Evolutionary conservation across 2,797 vertebrate species (phyloP).

Genomic region (Rhadinocentrus ornatus): DNA sequence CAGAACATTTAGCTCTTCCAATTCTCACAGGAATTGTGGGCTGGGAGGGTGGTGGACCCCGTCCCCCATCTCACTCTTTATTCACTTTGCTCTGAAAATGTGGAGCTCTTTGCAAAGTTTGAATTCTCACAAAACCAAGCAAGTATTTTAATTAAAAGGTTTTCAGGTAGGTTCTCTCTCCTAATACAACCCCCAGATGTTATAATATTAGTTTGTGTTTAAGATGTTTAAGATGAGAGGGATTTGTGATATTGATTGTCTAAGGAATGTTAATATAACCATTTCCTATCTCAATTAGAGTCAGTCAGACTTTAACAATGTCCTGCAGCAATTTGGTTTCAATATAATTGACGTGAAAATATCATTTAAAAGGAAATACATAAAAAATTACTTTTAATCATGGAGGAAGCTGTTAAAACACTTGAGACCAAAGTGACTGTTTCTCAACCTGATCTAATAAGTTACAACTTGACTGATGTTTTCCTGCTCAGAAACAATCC

Average conservation of each 20-base stretch:
- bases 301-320: neutral
- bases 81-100: constrained; percentile 41
- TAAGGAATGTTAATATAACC: neutral
- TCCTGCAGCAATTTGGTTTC: constrained; percentile 1
- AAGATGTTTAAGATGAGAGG: neutral
- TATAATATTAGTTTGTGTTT: neutral
- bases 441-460: constrained; percentile 40
- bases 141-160: neutral
- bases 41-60: constrained; percentile 50
- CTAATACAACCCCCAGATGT: constrained; percentile 2
- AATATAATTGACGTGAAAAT: neutral
- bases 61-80: constrained; percentile 48
- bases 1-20: constrained; percentile 46
- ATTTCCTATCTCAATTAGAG: neutral
- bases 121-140: constrained; percentile 24
- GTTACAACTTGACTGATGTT: constrained; percentile 21
- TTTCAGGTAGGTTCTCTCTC: neutral
- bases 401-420: constrained; percentile 25
- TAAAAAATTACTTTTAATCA: constrained; percentile 3
- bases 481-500: constrained; percentile 36
- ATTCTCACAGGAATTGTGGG: constrained; percentile 57
- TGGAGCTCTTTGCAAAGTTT: constrained; percentile 33
- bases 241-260: neutral
- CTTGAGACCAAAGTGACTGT: constrained; percentile 21
- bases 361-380: constrained; percentile 1